Percentiles rank a stretch among this genome's conserved stretches.
Evolutionary conservation across 2,888 invertebrate species (phyloP).

Genomic region (Heterodera filipjevi): DNA sequence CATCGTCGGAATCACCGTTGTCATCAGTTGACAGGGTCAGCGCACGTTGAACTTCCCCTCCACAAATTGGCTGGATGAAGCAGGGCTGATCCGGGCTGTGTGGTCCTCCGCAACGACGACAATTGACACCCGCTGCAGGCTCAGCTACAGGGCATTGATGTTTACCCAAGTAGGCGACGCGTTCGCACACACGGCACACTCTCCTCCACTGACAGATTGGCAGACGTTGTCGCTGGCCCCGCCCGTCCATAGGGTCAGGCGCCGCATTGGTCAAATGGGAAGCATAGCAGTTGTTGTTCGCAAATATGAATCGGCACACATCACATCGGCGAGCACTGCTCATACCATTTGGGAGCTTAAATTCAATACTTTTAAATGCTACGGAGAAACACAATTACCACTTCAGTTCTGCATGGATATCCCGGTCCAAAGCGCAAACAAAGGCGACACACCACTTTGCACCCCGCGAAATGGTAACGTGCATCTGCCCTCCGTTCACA

Average conservation of each 20-base stretch:
- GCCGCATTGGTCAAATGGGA: neutral
- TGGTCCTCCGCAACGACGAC: neutral
- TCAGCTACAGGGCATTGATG: neutral
- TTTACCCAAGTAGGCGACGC: neutral
- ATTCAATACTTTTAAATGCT: neutral
- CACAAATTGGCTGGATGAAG: neutral
- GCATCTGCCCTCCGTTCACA: neutral
- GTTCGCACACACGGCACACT: neutral
- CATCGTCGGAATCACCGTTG: neutral
- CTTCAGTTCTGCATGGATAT: conserved; percentile 11
- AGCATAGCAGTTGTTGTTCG: neutral
- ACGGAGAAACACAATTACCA: neutral
- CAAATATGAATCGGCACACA: neutral
- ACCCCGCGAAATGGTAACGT: neutral
- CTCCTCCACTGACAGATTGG: conserved; percentile 16
- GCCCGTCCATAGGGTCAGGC: neutral
- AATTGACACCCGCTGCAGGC: neutral
- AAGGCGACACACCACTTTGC: conserved; percentile 15
- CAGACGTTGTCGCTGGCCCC: neutral
- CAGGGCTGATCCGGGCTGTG: conserved; percentile 1
- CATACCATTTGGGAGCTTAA: neutral
- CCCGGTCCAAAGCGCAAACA: conserved; percentile 1
- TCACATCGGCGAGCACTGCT: neutral
- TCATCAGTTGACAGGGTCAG: neutral
- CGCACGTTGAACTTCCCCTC: neutral